These are phyloP conservation scores for Podarcis raffonei DNA, from an alignment of 2,113 vertebrate species.

Conservation along the genomic window DNA sequence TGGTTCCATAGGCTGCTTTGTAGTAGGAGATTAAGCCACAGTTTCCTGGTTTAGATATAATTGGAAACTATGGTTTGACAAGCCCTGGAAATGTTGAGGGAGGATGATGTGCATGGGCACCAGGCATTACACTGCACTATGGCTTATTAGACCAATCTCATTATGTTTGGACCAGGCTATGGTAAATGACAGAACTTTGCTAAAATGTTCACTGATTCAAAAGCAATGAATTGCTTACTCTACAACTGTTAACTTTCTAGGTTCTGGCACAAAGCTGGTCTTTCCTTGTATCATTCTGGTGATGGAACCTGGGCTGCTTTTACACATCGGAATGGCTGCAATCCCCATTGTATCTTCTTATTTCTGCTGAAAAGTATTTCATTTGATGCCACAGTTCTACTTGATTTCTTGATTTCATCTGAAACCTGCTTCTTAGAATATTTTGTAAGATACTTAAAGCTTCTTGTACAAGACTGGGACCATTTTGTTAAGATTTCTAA, in stretches of 20 bases:
- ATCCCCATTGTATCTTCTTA: constrained; percentile 92
- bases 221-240: neutral
- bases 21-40: neutral
- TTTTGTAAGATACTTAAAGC: constrained; percentile 89
- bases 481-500: constrained; percentile 75
- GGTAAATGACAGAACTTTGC: neutral
- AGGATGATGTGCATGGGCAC: neutral
- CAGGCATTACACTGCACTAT: neutral
- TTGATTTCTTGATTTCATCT: constrained; percentile 94
- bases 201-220: neutral
- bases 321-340: constrained; percentile 75
- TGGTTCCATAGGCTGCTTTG: neutral
- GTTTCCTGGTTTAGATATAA: neutral
- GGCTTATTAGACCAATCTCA: no score
- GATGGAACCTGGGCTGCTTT: constrained; percentile 46
- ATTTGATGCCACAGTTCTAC: constrained; percentile 88
- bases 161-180: neutral
- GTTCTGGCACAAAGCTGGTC: neutral
- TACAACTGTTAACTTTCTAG: constrained; percentile 64
- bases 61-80: neutral
- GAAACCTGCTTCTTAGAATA: constrained; percentile 97
- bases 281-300: constrained; percentile 9
- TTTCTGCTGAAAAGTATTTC: constrained; percentile 83
- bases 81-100: neutral
- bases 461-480: constrained; percentile 80